These are phyloP conservation scores for Arctia plantaginis DNA, from an alignment of 2,888 invertebrate genomes.

Conservation along the genomic window DNA sequence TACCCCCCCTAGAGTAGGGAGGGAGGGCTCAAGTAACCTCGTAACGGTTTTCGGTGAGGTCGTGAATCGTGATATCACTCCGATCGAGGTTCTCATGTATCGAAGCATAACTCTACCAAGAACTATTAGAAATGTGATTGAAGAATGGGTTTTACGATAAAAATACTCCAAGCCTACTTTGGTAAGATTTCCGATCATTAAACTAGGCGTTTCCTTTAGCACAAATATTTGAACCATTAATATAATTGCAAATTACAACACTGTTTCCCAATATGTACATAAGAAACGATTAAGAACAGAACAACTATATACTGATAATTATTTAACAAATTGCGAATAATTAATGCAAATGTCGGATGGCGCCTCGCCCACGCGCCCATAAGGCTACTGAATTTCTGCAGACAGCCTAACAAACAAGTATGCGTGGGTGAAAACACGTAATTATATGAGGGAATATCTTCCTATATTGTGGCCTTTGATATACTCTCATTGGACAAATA, in stretches of 20 bases:
- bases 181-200: conserved; percentile 15
- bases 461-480: conserved; percentile 32
- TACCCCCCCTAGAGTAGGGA: neutral
- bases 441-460: conserved; percentile 48
- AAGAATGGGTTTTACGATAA: conserved; percentile 18
- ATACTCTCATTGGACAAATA: conserved; percentile 37
- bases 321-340: conserved; percentile 52
- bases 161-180: neutral
- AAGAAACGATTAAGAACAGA: conserved; percentile 32
- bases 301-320: conserved; percentile 28
- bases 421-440: conserved; percentile 41
- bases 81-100: too few species aligned
- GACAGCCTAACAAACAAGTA: conserved; percentile 43
- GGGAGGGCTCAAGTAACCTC: neutral
- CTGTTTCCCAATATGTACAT: conserved; percentile 27
- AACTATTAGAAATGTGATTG: neutral
- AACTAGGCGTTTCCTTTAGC: conserved; percentile 29
- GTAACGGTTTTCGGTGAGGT: neutral
- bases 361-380: conserved; percentile 56
- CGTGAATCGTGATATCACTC: neutral
- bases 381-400: conserved; percentile 48
- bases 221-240: conserved; percentile 29
- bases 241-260: conserved; percentile 22
- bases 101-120: neutral
- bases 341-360: conserved; percentile 59